Base-by-base conservation (phyloP, 2,797 vertebrate genomes). In the Sebastes matsubarae region DNA sequence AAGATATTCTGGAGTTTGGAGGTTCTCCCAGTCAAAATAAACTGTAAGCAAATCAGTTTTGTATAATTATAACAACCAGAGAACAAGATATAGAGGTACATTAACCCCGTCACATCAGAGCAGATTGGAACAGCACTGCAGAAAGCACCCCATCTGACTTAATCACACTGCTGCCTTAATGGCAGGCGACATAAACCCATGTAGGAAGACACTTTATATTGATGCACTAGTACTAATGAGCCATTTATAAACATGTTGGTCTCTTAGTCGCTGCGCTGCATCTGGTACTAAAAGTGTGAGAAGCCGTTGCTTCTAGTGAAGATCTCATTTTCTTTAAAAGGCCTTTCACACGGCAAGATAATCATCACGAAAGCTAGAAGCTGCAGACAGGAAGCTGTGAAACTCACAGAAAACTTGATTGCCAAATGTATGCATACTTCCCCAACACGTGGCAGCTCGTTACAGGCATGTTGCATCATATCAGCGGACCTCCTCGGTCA, bases 211-310 rank as follows among this genome's bases (percentile, higher is more conserved):
- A 77, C 57, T 85, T 87, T 86, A 69, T 78, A 81, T 87, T 82
- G 79, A 88, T 77, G 80, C 75, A 58, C 63, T 81, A 79, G 77
- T 61, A 52, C 79, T 84, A 89, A 92, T 88, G 87, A 90, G 85
- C 79, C 76, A 85, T 91, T 88, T 87, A 69, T 85, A 87, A 84
- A 80, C 87, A 85, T 75, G 77, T 72, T 77, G 30, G 68, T 52
- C 72, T 58, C 59, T 80, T 75, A 81, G 72, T 72, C 71, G 77
- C 79, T 54, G 54, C 11, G 59, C 64, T 36, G 67, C 68, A 29
- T 79, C 66, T 79, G 73, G 29, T 67, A 22, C 75, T 73, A 63
- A 76, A 81, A 75, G 72, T 27, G 14, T 58, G 36, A 68, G 68
- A 71, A 71, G 65, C 68, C 57, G 64, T 80, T 63, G 70, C 72